phyloP scores from a whole-genome alignment of 2,113 vertebrate genomes.

The Sinocyclocheilus anophthalmus region DNA sequence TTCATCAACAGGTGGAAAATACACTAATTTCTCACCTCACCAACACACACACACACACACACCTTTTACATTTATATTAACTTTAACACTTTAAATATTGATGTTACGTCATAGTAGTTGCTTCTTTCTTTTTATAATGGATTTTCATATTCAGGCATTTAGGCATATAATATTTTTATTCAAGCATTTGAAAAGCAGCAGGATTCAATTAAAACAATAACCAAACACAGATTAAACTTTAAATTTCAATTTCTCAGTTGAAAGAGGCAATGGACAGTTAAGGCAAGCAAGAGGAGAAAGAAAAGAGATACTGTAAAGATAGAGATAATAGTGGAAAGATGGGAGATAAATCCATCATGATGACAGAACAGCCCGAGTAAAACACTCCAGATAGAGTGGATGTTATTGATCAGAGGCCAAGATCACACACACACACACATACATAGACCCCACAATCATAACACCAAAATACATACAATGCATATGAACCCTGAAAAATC shows the following conservation, averaged over 20 bases:
- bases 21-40: too few relatives aligned
- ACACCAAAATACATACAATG: slow-evolving; percentile 79
- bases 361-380: slow-evolving; percentile 71
- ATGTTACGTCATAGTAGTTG: not conserved
- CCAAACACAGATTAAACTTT: not conserved
- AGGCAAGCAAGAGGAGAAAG: not conserved
- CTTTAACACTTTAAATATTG: too few relatives aligned
- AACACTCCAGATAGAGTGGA: slow-evolving; percentile 69
- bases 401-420: slow-evolving; percentile 79
- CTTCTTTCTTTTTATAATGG: not conserved
- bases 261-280: not conserved
- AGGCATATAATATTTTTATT: not conserved
- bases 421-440: slow-evolving; percentile 64
- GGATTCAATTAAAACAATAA: not conserved
- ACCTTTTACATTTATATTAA: too few relatives aligned
- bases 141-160: not conserved
- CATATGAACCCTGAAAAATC: slow-evolving; percentile 74
- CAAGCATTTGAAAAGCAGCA: not conserved
- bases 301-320: not conserved
- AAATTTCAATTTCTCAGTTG: not conserved
- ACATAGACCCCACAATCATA: slow-evolving; percentile 61
- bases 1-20: not conserved
- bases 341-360: slow-evolving; percentile 68
- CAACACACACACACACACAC: too few relatives aligned
- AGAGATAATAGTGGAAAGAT: slow-evolving; percentile 26